A percentile compares a stretch with the other conserved stretches of the same genome.
phyloP scores from a whole-genome alignment of 2,797 vertebrate genomes.

The Lepilemur septentrionalis region DNA sequence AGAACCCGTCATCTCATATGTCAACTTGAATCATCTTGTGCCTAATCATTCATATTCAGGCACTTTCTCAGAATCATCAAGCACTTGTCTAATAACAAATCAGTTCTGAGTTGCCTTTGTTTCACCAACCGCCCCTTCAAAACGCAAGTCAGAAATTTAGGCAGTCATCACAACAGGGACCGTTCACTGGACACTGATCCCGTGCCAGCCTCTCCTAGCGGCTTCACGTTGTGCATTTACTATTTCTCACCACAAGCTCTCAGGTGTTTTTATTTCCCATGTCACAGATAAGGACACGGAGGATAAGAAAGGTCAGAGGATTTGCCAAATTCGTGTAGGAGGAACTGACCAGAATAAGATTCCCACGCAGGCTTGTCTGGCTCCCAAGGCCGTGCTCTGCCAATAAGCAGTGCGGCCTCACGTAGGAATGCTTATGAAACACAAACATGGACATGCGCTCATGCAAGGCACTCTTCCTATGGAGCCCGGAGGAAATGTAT shows the following conservation, averaged over 20 bases:
- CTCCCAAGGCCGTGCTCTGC: no score
- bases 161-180: not conserved
- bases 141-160: not conserved
- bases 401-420: not conserved
- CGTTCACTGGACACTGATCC: not conserved
- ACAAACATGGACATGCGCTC: not conserved
- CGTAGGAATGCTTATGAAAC: not conserved
- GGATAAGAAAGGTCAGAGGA: not conserved
- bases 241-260: not conserved
- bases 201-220: not conserved
- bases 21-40: not conserved
- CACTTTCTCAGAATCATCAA: not conserved
- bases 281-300: not conserved
- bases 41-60: not conserved
- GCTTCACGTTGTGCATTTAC: not conserved
- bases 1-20: not conserved
- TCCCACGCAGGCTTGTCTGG: not conserved
- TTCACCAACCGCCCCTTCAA: not conserved
- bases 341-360: not conserved
- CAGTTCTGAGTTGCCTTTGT: not conserved
- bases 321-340: not conserved
- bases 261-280: not conserved
- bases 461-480: accelerated
- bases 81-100: not conserved
- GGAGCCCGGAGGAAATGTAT: not conserved